Percentiles rank a stretch among this genome's conserved stretches.
These are phyloP conservation scores for Cepphus grylle DNA, from an alignment of 2,113 vertebrate genomes.

Conservation along the genomic window DNA sequence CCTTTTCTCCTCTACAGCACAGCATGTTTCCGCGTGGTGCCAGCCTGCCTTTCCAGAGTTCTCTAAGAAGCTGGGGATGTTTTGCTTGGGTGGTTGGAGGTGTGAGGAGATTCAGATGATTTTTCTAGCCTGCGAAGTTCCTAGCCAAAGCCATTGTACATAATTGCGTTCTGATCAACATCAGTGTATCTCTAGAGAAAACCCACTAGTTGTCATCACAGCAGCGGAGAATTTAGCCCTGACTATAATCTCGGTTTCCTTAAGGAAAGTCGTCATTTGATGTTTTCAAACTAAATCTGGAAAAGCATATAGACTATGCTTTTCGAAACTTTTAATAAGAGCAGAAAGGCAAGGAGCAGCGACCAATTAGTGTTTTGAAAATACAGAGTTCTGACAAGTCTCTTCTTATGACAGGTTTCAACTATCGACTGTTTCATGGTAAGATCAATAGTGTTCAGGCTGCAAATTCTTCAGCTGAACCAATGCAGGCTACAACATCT, in stretches of 20 bases:
- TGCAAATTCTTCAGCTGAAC: neutral
- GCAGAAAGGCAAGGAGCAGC: neutral
- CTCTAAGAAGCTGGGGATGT: neutral
- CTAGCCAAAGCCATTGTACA: neutral
- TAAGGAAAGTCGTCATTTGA: neutral
- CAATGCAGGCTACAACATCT: neutral
- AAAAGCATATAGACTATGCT: neutral
- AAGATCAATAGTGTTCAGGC: conserved; percentile 41
- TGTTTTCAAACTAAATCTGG: neutral
- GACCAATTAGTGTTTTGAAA: conserved; percentile 14
- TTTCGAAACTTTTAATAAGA: neutral
- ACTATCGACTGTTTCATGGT: conserved; percentile 6
- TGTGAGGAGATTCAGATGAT: neutral
- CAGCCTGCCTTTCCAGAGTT: neutral
- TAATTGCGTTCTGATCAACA: neutral
- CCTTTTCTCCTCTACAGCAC: neutral
- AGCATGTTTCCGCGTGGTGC: neutral
- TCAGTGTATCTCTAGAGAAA: neutral
- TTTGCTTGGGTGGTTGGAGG: neutral
- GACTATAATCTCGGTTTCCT: neutral
- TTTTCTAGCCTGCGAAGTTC: neutral
- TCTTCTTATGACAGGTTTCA: neutral
- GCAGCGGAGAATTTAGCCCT: neutral
- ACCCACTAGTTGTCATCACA: neutral
- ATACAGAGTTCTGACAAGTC: neutral